phyloP scores from a whole-genome alignment of 2,113 vertebrate genomes.

The Nibea coibor region DNA sequence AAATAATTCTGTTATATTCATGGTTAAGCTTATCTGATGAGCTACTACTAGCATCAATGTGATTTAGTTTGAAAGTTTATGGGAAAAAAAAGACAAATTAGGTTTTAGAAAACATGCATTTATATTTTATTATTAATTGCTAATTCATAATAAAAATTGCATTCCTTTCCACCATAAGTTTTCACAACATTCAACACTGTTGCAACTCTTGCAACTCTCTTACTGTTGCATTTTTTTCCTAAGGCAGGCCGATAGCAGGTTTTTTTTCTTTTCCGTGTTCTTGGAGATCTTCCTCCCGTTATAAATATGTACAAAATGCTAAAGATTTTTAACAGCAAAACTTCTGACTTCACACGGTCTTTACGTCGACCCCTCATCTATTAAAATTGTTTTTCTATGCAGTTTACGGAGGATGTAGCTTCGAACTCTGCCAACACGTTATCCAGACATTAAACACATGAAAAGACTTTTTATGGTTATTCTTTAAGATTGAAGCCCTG shows the following conservation, averaged over 20 bases:
- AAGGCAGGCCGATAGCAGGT: slow-evolving; percentile 14
- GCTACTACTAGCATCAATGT: no score
- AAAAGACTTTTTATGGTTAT: not conserved
- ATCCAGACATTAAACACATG: not conserved
- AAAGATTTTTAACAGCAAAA: slow-evolving; percentile 29
- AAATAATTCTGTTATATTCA: no score
- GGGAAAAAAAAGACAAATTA: slow-evolving; percentile 7
- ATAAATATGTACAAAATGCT: slow-evolving; percentile 57
- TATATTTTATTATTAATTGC: slow-evolving; percentile 79
- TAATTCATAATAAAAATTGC: slow-evolving; percentile 73
- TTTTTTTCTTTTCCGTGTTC: not conserved
- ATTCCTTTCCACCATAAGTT: slow-evolving; percentile 36
- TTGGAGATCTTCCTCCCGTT: not conserved
- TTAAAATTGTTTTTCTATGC: slow-evolving; percentile 53
- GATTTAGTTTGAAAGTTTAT: no score
- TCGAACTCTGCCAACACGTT: not conserved
- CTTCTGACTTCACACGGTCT: not conserved
- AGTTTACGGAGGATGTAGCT: not conserved
- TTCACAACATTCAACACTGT: slow-evolving; percentile 14
- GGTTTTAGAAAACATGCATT: slow-evolving; percentile 80
- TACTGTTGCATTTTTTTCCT: not conserved
- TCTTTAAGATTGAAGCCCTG: not conserved
- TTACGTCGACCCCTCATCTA: not conserved
- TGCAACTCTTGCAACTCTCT: not conserved
- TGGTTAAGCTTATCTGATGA: not conserved